Base-by-base conservation (phyloP, 2,888 invertebrate genomes). In the Notocelia uddmanniana region DNA sequence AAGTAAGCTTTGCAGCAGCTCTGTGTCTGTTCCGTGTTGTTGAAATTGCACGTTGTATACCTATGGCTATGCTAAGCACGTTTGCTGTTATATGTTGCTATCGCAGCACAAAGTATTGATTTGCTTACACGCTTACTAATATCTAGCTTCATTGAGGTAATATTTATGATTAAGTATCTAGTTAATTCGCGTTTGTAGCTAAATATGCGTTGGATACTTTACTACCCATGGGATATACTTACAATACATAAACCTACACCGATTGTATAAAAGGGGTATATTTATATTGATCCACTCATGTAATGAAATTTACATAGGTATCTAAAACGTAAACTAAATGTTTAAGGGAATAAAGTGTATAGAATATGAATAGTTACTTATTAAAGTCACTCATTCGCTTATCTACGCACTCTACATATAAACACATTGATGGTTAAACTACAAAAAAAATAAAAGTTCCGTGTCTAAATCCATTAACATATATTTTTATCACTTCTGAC, bases 1-100 rank as follows among this genome's bases (percentile, higher is more conserved):
- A 93, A 93, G 93, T 93, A 92, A 92, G 92, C 83, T 79, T 80
- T 78, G 77, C 78, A 68, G 76, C 80, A 75, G 75, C 69, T 80
- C 80, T 79, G 70, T 69, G 70, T 67, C 18, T 23, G 60, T 72
- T 37, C 21, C 19, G 37, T 19, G 18, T n/a, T 64, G 55, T 23
- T 48, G 48, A n/a, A 31, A 45, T 63, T 41, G 57, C 67, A 72
- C 68, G 19, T 54, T n/a, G 66, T 63, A 48, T 26, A 19, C 54
- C 54, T 50, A 23, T 31, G 15, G 67, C 68, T 72, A 55, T 18
- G 72, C 68, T 68, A 69, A 52, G 73, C 69, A 73, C 73, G 10
- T n/a, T 31, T 31, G 21, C 21, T 19, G 45, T 55, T 67, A 26
- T 69, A 23, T 19, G 11, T 50, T 58, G 41, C 37, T 11, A 58